phyloP scores from a whole-genome alignment of 2,888 invertebrate species.

The Endomychus coccineus region DNA sequence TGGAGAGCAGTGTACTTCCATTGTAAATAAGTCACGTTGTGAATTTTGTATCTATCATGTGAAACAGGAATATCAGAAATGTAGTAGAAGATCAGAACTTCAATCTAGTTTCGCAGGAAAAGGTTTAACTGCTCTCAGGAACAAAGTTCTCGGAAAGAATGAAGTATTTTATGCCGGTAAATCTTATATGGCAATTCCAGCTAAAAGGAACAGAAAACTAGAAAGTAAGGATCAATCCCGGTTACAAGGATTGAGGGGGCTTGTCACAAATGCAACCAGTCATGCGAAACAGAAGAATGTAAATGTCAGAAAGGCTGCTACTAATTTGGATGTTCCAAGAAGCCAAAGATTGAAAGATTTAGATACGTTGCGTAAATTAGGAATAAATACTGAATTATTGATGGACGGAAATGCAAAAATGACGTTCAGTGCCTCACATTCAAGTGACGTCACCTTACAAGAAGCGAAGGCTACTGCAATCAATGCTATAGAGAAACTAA shows the following conservation, averaged over 20 bases:
- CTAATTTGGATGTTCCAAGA: slow-evolving; percentile 52
- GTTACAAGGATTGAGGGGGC: slow-evolving; percentile 52
- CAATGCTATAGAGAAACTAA: slow-evolving; percentile 28
- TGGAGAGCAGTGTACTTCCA: slow-evolving; percentile 68
- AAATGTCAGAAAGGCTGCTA: slow-evolving; percentile 45
- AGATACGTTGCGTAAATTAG: slow-evolving; percentile 53
- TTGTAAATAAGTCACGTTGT: slow-evolving; percentile 68
- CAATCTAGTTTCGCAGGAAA: slow-evolving; percentile 64
- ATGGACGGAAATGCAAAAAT: slow-evolving; percentile 16
- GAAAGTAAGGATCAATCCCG: slow-evolving; percentile 58
- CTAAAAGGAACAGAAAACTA: slow-evolving; percentile 57
- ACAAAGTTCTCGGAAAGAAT: slow-evolving; percentile 69
- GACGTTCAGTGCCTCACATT: slow-evolving; percentile 25
- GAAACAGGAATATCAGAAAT: slow-evolving; percentile 77
- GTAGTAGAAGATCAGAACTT: slow-evolving; percentile 67
- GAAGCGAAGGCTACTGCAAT: slow-evolving; percentile 24
- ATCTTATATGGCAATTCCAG: slow-evolving; percentile 60
- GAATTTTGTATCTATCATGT: slow-evolving; percentile 86
- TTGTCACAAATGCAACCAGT: background rate
- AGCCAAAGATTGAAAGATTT: slow-evolving; percentile 55
- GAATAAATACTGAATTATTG: slow-evolving; percentile 27
- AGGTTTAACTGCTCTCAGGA: slow-evolving; percentile 55
- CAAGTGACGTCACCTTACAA: slow-evolving; percentile 25
- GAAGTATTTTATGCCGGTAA: slow-evolving; percentile 76
- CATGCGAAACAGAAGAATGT: slow-evolving; percentile 30